Evolutionary conservation across 2,797 vertebrate genomes (phyloP).

Genomic region (Coilia nasus): DNA sequence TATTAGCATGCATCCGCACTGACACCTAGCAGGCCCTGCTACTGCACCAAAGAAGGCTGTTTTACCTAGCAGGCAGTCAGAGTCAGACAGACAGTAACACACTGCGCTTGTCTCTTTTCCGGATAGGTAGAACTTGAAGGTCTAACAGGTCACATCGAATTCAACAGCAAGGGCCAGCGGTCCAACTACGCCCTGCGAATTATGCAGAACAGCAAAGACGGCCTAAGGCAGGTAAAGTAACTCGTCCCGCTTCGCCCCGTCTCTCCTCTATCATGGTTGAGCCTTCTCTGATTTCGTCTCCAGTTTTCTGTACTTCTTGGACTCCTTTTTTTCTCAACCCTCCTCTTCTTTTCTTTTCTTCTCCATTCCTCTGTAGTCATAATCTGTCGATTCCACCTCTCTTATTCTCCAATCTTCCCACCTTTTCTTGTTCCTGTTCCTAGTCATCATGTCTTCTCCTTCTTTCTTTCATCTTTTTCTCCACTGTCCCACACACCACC

Average conservation of each 20-base stretch:
- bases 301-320: background rate
- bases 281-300: background rate
- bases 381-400: too few relatives aligned
- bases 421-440: too few relatives aligned
- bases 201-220: conserved; percentile 87
- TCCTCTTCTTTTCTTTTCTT: conserved; percentile 50
- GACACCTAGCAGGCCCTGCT: too few relatives aligned
- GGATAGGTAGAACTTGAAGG: conserved; percentile 99
- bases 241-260: background rate
- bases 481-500: too few relatives aligned
- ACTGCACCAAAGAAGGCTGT: too few relatives aligned
- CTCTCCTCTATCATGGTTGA: background rate
- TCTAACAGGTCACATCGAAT: conserved; percentile 98
- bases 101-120: conserved; percentile 66
- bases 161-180: conserved; percentile 98
- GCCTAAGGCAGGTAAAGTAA: conserved; percentile 90
- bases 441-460: too few relatives aligned
- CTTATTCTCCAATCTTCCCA: too few relatives aligned
- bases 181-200: conserved; percentile 95
- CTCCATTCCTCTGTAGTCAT: background rate
- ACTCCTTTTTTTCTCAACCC: background rate
- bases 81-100: background rate
- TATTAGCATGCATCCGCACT: too few relatives aligned
- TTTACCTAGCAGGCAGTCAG: too few relatives aligned
- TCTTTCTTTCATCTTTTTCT: too few relatives aligned